phyloP scores from a whole-genome alignment of 2,888 invertebrate species.

The Griposia aprilina region DNA sequence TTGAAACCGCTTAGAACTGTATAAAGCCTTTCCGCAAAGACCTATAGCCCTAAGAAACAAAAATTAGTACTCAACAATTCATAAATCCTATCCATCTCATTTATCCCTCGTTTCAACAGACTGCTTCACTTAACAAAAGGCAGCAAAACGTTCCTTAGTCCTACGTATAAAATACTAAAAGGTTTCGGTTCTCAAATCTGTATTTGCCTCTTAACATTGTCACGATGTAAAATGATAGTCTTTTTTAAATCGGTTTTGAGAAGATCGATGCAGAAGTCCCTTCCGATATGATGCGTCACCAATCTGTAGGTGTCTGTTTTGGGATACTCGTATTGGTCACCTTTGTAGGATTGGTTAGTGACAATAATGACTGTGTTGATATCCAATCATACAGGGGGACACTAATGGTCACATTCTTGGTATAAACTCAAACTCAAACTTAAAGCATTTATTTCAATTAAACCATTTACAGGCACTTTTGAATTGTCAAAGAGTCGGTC shows the following conservation, averaged over 20 bases:
- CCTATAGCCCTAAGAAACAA: not conserved
- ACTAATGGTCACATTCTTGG: not conserved
- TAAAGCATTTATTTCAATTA: no score
- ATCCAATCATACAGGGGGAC: not conserved
- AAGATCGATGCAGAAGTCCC: conserved; percentile 17
- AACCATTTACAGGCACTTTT: no score
- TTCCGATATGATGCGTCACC: conserved; percentile 22
- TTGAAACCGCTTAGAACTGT: not conserved
- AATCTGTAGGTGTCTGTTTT: conserved; percentile 17
- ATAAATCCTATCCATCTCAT: conserved; percentile 11
- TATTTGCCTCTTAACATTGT: conserved; percentile 54
- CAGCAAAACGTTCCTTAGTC: conserved; percentile 25
- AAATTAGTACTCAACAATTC: conserved; percentile 13
- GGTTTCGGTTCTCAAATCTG: conserved; percentile 45
- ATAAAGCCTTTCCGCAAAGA: not conserved
- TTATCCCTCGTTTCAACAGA: conserved; percentile 15
- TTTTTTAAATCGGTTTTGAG: conserved; percentile 18
- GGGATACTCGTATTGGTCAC: not conserved
- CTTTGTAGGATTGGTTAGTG: conserved; percentile 3
- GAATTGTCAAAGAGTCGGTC: no score
- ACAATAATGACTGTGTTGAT: not conserved
- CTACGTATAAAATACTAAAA: conserved; percentile 39
- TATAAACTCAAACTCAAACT: no score
- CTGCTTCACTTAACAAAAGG: conserved; percentile 46
- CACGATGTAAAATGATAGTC: conserved; percentile 33